Base-by-base conservation (phyloP, 2,888 invertebrate species). In the Lasioglossum zephyrum region DNA sequence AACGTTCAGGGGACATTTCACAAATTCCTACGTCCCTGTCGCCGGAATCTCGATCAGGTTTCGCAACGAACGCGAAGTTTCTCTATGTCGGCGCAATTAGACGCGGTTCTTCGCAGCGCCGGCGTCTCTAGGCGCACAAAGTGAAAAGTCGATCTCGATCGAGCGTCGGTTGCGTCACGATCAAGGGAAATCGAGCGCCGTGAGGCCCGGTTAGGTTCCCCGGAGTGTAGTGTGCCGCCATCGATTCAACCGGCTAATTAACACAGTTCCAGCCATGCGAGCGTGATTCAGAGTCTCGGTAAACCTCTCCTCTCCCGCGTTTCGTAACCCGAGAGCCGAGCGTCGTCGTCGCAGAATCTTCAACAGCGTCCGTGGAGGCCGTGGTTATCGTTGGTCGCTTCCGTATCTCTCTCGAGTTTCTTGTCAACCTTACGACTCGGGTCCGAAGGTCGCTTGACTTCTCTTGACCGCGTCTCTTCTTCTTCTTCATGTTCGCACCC, bases 361-460 rank as follows among this genome's bases (percentile, higher is more conserved):
- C 66, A 18, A 77, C 13, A 60, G 39, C 77, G 47, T 73, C 77
- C 66, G 44, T 4, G 26, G 57, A n/a, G 39, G 22, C 44, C 41
- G 41, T 4, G 66, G 47, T 79, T 83, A 79, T 84, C 31, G 16
- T 36, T 77, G 26, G 0, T 18, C 44, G 74, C 78, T 75, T 79
- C 75, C 75, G 82, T 85, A 85, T 82, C 53, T 60, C 76, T 77
- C 44, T 57, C 60, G 36, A 53, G 57, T 79, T 73, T 81, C 70
- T 87, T 82, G 87, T 85, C 90, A 79, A 85, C 81, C 83, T 84
- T 87, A 82, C 49, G 88, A 88, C 81, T 83, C 74, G 78, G 81
- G 90, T 89, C 82, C 90, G 90, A 90, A 90, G 90, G 90, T 90
- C 86, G 81, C 9, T 16, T 16, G 4, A 77, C 41, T 2, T 49